Evolutionary conservation across 2,797 vertebrate genomes (phyloP), one percentile per base, ranked within the genome.

Genomic region (Hippopotamyrus pictus): DNA sequence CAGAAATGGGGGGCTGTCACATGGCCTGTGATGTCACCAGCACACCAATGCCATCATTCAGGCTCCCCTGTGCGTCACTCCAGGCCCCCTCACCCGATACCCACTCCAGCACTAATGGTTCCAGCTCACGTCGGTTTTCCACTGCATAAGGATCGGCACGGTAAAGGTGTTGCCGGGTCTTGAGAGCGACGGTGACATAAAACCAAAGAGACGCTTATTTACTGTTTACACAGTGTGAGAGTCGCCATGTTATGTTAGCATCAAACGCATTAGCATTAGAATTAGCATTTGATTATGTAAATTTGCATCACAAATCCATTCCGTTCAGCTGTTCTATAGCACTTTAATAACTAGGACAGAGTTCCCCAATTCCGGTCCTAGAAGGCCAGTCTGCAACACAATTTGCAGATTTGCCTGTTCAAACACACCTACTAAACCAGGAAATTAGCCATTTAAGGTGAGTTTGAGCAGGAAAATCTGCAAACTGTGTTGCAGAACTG

Each of bases 1-100:
- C 88, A 89, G 86, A 88, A 89, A 93, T 90, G 22, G 9, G 83
- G 83, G 53, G 19, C 54, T 33, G 6, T 41, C 57, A 17, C 29
- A 41, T 41, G 25, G 44, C 83, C 57, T 51, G 44, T 69, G 79
- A 89, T 79, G 54, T 84, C 85, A 87, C 89, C 73, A 41, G 51
- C 9, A 3, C 65, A 89, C 12, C 2, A n/a, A 12, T 44, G 76
- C 37, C 88, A 83, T 46, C 51, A 25, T n/a, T 87, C 88, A 12
- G 19, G 88, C 25, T 44, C 84, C 46, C 50, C 53, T 17, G 46
- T 50, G 83, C 19, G 5, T 65, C 37, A 37, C 53, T 4, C 29
- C 22, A 33, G 9, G 29, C 83, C 19, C 19, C 48, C n/a, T n/a
- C 37, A n/a, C 3, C 44, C 46, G 44, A n/a, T 11, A 46, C 41